Conservation (phyloP, 2,888 invertebrate genomes). For the Tetramorium bicarinatum region DNA sequence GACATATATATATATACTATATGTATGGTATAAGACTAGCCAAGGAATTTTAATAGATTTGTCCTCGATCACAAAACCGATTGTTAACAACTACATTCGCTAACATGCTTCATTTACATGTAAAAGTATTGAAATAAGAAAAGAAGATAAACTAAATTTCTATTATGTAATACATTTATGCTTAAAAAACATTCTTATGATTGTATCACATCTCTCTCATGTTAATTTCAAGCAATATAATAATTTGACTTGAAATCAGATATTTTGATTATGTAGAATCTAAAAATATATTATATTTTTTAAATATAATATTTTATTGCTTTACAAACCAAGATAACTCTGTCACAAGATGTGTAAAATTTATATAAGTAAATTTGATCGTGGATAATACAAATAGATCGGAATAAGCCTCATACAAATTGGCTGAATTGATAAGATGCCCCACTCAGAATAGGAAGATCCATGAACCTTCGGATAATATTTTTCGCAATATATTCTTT, state of each 20-base stretch:
- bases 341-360: not conserved
- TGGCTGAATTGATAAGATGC: too few species aligned
- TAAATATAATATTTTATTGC: not conserved
- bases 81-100: not conserved
- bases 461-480: too few species aligned
- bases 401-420: too few species aligned
- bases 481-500: too few species aligned
- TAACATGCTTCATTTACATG: not conserved
- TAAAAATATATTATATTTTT: not conserved
- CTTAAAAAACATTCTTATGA: not conserved
- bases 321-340: not conserved
- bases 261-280: not conserved
- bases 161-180: not conserved
- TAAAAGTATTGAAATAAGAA: not conserved
- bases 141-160: not conserved
- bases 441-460: too few species aligned
- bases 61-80: not conserved
- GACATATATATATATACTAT: not conserved
- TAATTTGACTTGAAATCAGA: not conserved
- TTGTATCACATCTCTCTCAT: not conserved
- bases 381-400: too few species aligned
- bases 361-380: not conserved
- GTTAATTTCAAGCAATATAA: not conserved
- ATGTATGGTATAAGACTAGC: too few species aligned
- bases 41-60: conserved; percentile 34